These are phyloP conservation scores for Netelia virgata DNA, from an alignment of 2,888 invertebrate species.

Conservation along the genomic window DNA sequence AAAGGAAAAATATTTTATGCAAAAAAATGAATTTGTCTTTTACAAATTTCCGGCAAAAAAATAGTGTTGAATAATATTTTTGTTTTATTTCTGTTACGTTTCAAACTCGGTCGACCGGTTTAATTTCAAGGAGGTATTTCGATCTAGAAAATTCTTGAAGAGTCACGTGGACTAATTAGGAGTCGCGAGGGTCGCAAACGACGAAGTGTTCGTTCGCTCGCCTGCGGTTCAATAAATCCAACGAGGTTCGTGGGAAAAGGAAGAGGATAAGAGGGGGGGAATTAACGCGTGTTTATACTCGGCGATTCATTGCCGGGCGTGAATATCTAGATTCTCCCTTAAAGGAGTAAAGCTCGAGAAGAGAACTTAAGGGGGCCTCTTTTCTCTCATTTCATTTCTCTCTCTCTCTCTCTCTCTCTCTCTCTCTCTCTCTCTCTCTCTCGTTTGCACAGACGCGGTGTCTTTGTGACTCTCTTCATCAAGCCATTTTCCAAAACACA, in stretches of 20 bases:
- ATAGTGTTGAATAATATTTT: no score
- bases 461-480: slow-evolving; percentile 58
- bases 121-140: no score
- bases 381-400: background rate
- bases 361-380: slow-evolving; percentile 29
- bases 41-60: no score
- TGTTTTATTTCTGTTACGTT: no score
- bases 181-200: background rate
- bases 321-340: slow-evolving; percentile 1
- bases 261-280: slow-evolving; percentile 7
- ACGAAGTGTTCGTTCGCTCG: background rate
- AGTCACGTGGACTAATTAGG: slow-evolving; percentile 4
- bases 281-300: background rate
- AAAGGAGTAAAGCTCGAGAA: background rate
- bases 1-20: no score
- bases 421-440: slow-evolving; percentile 10
- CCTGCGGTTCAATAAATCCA: background rate
- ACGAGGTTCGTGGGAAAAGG: slow-evolving; percentile 36
- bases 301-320: background rate
- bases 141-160: background rate
- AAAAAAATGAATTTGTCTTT: no score
- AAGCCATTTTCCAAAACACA: slow-evolving; percentile 60
- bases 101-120: no score
- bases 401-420: background rate
- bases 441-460: background rate